Percentiles rank a stretch among this genome's conserved stretches.
Evolutionary conservation across 2,113 vertebrate species (phyloP).

Genomic region (Willisornis vidua): DNA sequence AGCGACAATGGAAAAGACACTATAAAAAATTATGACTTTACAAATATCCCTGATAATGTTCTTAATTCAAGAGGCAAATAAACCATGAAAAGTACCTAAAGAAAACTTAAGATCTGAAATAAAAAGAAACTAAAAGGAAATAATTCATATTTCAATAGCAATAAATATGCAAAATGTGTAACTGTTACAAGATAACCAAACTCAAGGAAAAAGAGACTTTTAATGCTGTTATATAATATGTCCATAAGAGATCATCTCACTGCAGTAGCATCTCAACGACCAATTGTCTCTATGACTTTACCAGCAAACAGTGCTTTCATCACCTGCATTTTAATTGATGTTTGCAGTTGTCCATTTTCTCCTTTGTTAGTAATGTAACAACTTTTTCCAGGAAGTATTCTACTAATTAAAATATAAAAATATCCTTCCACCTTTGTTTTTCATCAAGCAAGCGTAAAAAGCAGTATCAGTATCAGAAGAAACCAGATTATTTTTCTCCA

Average conservation of each 20-base stretch:
- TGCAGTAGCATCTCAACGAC: background rate
- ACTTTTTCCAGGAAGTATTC: background rate
- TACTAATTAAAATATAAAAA: background rate
- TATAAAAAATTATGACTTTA: background rate
- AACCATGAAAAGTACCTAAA: background rate
- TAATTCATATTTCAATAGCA: background rate
- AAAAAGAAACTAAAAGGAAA: background rate
- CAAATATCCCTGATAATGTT: background rate
- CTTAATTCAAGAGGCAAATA: background rate
- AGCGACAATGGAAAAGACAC: background rate
- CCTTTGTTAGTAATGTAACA: background rate
- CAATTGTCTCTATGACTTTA: background rate
- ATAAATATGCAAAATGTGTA: background rate
- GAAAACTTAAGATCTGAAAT: background rate
- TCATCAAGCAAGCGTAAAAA: background rate
- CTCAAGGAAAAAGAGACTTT: background rate
- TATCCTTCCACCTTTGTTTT: background rate
- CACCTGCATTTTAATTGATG: background rate
- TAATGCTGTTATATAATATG: background rate
- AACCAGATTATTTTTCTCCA: background rate
- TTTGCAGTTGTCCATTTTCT: background rate
- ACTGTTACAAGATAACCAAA: background rate
- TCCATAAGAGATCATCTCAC: background rate
- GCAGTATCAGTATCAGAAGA: background rate
- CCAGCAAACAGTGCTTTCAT: background rate